A percentile compares a stretch with the other conserved stretches of the same genome.
Evolutionary conservation across 2,113 vertebrate species (phyloP).

Genomic region (Cyphomyrus discorhynchus): DNA sequence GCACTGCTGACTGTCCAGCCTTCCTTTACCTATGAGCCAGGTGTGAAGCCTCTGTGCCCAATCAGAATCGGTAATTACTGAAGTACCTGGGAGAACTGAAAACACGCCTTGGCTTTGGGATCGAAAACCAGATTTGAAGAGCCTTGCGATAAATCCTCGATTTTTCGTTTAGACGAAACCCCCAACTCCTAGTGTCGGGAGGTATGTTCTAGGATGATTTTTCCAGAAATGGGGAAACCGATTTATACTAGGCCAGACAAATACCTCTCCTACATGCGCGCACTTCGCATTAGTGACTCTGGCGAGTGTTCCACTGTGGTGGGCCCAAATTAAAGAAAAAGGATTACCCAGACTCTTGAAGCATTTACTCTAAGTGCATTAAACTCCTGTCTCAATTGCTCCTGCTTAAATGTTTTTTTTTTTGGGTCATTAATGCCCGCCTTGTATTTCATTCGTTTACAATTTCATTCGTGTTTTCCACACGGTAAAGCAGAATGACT

Average conservation of each 20-base stretch:
- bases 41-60: not conserved
- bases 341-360: not conserved
- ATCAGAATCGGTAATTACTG: not conserved
- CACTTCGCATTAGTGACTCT: not conserved
- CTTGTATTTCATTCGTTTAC: not conserved
- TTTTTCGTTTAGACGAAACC: not conserved
- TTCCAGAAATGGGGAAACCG: not conserved
- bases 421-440: not conserved
- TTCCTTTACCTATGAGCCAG: not conserved
- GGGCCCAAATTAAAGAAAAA: not conserved
- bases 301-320: not conserved
- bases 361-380: slow-evolving; percentile 1
- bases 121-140: not conserved
- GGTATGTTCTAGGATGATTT: not conserved
- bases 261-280: not conserved
- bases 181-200: not conserved
- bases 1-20: not conserved
- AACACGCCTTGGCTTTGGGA: not conserved
- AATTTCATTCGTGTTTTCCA: not conserved
- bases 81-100: not conserved
- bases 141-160: not conserved
- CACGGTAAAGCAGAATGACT: slow-evolving; percentile 1
- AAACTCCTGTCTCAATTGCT: not conserved
- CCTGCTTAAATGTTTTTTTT: not conserved
- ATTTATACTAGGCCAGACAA: not conserved